Base-by-base conservation (phyloP, 2,888 invertebrate genomes). In the Idaea dimidiata region DNA sequence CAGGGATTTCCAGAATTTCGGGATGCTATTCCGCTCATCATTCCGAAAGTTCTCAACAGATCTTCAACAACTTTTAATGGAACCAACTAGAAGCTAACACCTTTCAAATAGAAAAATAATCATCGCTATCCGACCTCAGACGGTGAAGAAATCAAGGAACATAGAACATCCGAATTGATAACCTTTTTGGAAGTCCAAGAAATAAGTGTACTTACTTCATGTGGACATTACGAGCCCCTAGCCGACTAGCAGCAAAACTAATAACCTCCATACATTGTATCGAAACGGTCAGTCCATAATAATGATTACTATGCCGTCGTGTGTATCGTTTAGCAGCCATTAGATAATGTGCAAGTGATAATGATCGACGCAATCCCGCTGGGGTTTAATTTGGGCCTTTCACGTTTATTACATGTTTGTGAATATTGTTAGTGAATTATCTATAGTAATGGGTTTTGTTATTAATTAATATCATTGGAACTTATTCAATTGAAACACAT, bases 301-400 rank as follows among this genome's bases (percentile, higher is more conserved):
- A 43, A 43, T 43, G 43, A 43, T 43, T 43, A 43, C 43, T 10
- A 43, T 43, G 10, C 43, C 43, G 14, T 43, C 6, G 43, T 8
- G 14, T 8, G 14, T 8, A 43, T 43, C 43, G 43, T 43, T 43
- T 43, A 43, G 43, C 43, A 43, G 56, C 56, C 56, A 56, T 56
- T 56, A 56, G 43, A 43, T 43, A 43, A 14, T 43, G 43, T 43
- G 17, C 56, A 56, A 18, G 66, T 63, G 69, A 73, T 72, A 74
- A 66, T 64, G 70, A 76, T 76, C 74, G 72, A 71, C 68, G 63
- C 71, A 74, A 81, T 79, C 74, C 77, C 78, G 71, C 59, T 58
- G 80, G 82, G 83, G 75, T 78, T 79, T 70, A 70, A 72, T 78
- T 74, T 68, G 67, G 72, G 58, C 74, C 75, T 78, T 74, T 81